These are phyloP conservation scores for Bufotes viridis DNA, from an alignment of 2,797 vertebrate species.

Conservation along the genomic window DNA sequence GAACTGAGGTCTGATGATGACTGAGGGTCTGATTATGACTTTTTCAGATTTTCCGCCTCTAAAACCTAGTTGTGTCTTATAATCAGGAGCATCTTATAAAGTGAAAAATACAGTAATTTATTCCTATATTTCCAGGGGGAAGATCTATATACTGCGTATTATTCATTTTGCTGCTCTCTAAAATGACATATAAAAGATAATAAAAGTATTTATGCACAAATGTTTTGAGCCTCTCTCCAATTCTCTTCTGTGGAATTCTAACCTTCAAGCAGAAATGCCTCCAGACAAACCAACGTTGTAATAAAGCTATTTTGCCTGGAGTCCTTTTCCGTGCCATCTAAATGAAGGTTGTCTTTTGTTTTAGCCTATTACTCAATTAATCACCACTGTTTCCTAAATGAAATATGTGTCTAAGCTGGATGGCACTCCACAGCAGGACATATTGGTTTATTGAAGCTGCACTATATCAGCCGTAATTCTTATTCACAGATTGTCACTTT, in stretches of 20 bases:
- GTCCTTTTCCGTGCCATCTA: neutral
- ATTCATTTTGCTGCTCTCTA: too few species aligned
- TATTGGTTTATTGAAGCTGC: conserved; percentile 30
- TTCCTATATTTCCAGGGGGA: too few species aligned
- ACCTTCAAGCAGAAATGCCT: neutral
- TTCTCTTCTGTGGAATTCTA: neutral
- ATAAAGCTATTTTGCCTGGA: conserved; percentile 17
- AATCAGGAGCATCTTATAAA: too few species aligned
- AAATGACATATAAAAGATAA: too few species aligned
- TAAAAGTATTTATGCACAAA: too few species aligned
- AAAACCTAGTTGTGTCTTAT: too few species aligned
- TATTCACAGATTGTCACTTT: conserved; percentile 14
- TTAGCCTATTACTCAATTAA: conserved; percentile 38
- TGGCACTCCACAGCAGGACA: conserved; percentile 1
- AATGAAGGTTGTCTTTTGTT: conserved; percentile 38
- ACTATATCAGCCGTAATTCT: conserved; percentile 27
- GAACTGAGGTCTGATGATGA: too few species aligned
- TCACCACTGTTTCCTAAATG: conserved; percentile 40
- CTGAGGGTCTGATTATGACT: too few species aligned
- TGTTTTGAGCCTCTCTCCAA: too few species aligned
- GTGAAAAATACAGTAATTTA: too few species aligned
- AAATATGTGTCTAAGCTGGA: conserved; percentile 28
- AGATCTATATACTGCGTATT: too few species aligned
- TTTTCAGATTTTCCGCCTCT: too few species aligned
- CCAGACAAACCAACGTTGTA: neutral